Percentiles rank a stretch among this genome's conserved stretches.
Conservation (phyloP, 2,888 invertebrate genomes). For the Tineola bisselliella region DNA sequence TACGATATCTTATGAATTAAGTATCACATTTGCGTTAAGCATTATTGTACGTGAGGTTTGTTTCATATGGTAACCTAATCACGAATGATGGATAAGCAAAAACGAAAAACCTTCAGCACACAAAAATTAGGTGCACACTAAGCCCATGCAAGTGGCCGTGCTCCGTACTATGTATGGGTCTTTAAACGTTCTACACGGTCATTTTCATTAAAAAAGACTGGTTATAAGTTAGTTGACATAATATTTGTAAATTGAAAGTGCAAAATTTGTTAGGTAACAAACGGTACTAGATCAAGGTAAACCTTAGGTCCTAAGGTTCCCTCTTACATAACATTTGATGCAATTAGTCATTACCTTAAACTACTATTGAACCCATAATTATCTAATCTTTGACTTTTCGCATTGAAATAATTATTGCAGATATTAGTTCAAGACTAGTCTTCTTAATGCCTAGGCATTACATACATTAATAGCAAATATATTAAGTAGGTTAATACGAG, state of each 20-base stretch:
- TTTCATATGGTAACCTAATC: too few relatives aligned
- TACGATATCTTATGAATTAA: too few relatives aligned
- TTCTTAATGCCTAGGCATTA: too few relatives aligned
- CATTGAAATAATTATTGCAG: not conserved
- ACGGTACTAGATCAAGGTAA: not conserved
- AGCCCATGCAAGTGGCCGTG: too few relatives aligned
- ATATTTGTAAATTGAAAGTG: conserved; percentile 8
- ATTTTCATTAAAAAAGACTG: not conserved
- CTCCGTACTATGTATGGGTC: too few relatives aligned
- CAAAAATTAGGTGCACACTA: too few relatives aligned
- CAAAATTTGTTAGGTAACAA: conserved; percentile 5
- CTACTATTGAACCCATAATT: not conserved
- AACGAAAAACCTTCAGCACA: too few relatives aligned
- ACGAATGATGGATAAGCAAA: too few relatives aligned
- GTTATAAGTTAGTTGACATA: not conserved
- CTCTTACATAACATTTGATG: not conserved
- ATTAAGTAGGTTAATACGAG: too few relatives aligned
- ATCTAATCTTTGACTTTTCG: not conserved
- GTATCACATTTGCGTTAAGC: too few relatives aligned
- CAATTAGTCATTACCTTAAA: not conserved
- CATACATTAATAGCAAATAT: too few relatives aligned
- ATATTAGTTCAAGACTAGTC: not conserved
- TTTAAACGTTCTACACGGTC: not conserved
- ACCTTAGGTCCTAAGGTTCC: not conserved
- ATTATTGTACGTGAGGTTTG: too few relatives aligned